These are phyloP conservation scores for Pachydiplax longipennis DNA, from an alignment of 2,888 invertebrate species.

Conservation along the genomic window DNA sequence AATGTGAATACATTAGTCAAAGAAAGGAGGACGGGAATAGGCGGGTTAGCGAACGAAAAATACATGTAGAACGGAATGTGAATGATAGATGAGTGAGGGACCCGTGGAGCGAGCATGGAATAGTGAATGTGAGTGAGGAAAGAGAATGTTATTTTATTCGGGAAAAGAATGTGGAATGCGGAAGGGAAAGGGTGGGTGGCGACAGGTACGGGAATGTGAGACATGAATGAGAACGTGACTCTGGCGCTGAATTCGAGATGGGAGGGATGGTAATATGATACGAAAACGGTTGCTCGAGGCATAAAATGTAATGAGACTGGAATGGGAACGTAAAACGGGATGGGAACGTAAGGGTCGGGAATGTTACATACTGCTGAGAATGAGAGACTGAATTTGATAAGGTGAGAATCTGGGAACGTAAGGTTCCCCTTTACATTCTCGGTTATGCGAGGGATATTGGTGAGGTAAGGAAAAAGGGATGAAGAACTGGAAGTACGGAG, in stretches of 20 bases:
- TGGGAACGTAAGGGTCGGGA: not conserved
- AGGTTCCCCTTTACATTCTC: not conserved
- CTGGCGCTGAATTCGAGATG: not conserved
- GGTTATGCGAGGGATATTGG: not conserved
- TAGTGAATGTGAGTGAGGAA: not conserved
- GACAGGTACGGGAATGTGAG: not conserved
- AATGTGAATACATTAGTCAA: too few species aligned
- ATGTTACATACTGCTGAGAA: not conserved
- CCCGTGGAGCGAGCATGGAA: too few species aligned
- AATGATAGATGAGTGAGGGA: too few species aligned
- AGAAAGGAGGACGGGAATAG: too few species aligned
- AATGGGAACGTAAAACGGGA: not conserved
- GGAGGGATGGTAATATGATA: not conserved
- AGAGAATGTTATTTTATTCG: not conserved
- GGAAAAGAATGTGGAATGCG: not conserved
- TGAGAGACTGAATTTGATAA: not conserved
- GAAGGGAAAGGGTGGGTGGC: not conserved
- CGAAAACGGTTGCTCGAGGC: not conserved
- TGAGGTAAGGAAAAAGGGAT: not conserved
- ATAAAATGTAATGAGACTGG: not conserved
- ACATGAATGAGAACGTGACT: not conserved
- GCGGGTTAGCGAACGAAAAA: too few species aligned
- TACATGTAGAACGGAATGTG: too few species aligned
- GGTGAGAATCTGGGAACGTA: not conserved
- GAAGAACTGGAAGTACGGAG: not conserved